A percentile compares a stretch with the other conserved stretches of the same genome.
Conservation (phyloP, 2,113 vertebrate genomes). For the Todiramphus chloris region DNA sequence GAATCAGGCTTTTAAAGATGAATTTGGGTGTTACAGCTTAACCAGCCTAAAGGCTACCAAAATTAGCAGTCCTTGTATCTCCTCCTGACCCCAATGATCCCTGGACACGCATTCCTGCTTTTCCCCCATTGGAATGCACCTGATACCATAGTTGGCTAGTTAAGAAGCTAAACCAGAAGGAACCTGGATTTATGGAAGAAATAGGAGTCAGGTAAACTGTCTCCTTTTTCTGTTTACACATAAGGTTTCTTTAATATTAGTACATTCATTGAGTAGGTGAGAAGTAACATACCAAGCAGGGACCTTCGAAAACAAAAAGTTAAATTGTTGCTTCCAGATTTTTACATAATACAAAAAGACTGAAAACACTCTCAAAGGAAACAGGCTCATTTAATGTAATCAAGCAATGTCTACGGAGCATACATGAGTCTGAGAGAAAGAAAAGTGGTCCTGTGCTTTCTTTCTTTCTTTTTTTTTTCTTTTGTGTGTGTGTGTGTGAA, state of each 20-base stretch:
- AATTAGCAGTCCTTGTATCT: neutral
- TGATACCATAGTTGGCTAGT: neutral
- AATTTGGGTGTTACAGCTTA: neutral
- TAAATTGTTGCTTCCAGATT: neutral
- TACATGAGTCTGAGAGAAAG: neutral
- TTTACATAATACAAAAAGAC: neutral
- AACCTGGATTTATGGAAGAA: neutral
- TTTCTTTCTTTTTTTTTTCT: too few relatives aligned
- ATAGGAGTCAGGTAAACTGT: neutral
- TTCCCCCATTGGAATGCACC: neutral
- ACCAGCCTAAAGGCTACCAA: neutral
- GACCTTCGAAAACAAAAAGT: neutral
- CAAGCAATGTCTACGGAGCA: neutral
- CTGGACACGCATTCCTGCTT: neutral
- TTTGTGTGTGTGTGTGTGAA: neutral
- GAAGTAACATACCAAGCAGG: neutral
- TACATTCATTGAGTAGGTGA: neutral
- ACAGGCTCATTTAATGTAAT: neutral
- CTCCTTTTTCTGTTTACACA: neutral
- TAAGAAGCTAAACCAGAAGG: neutral
- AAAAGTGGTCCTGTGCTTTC: neutral
- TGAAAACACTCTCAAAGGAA: neutral
- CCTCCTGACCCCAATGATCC: neutral
- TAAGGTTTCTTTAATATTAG: neutral
- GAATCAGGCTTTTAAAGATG: neutral